phyloP scores from a whole-genome alignment of 2,888 invertebrate genomes.

The Ametastegia equiseti region DNA sequence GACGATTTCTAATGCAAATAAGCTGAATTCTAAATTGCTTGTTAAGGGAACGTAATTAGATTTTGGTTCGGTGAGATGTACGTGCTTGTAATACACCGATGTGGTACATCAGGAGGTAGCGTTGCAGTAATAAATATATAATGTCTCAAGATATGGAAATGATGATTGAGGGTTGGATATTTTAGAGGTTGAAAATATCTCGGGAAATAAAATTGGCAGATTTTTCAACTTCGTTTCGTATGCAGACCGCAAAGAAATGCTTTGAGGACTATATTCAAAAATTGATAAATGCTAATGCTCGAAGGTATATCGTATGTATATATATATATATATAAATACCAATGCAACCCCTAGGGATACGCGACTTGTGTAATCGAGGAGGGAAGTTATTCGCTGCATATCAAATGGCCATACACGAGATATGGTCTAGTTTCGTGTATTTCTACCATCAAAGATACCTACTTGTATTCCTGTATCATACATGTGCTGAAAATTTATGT shows the following conservation, averaged over 20 bases:
- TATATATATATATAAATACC: neutral
- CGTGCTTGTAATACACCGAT: neutral
- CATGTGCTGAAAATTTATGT: neutral
- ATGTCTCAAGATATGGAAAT: slow-evolving; percentile 1
- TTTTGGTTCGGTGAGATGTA: neutral
- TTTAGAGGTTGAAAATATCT: neutral
- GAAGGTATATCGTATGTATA: neutral
- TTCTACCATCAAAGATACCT: too few species aligned
- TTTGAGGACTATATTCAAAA: neutral
- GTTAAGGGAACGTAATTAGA: slow-evolving; percentile 20
- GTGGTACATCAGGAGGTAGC: neutral
- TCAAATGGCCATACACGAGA: neutral
- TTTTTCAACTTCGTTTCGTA: neutral
- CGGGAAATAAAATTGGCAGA: neutral
- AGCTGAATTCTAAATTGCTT: neutral
- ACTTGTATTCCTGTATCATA: too few species aligned
- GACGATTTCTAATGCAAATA: slow-evolving; percentile 10
- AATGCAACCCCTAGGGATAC: neutral
- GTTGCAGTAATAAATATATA: neutral
- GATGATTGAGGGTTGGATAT: neutral
- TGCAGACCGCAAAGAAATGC: neutral
- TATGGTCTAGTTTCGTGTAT: neutral
- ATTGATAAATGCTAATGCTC: neutral
- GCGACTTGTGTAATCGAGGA: neutral
- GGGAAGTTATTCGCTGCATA: neutral